These are phyloP conservation scores for Serinus canaria DNA, from an alignment of 2,113 vertebrate species.

Conservation along the genomic window DNA sequence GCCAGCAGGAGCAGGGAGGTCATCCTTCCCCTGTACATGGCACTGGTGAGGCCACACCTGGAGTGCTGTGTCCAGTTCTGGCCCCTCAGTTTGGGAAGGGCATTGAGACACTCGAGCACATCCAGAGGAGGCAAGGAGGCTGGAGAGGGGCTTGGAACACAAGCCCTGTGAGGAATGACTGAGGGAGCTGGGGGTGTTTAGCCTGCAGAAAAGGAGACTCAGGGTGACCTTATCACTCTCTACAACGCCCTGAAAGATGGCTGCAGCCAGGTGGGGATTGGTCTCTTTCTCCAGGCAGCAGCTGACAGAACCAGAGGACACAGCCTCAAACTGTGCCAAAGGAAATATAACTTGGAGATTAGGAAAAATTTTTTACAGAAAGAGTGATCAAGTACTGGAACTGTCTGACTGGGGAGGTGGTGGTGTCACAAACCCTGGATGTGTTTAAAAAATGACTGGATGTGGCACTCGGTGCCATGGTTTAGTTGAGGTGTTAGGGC, in stretches of 20 bases:
- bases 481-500: neutral
- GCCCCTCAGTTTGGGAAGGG: neutral
- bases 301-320: neutral
- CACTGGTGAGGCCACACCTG: neutral
- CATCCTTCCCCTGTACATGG: rapidly evolving
- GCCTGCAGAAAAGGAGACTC: neutral
- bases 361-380: neutral
- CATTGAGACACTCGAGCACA: rapidly evolving
- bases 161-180: rapidly evolving
- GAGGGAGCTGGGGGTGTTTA: neutral
- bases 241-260: neutral
- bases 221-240: neutral
- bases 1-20: neutral
- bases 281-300: neutral
- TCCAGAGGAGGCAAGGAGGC: neutral
- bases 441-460: neutral
- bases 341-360: neutral
- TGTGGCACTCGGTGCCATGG: neutral
- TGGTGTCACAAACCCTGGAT: neutral
- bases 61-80: neutral
- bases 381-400: neutral
- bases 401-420: neutral
- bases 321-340: rapidly evolving
- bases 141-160: neutral
- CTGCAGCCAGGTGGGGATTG: neutral